Conservation (phyloP, 2,888 invertebrate species). For the Amblyjoppa proteus region DNA sequence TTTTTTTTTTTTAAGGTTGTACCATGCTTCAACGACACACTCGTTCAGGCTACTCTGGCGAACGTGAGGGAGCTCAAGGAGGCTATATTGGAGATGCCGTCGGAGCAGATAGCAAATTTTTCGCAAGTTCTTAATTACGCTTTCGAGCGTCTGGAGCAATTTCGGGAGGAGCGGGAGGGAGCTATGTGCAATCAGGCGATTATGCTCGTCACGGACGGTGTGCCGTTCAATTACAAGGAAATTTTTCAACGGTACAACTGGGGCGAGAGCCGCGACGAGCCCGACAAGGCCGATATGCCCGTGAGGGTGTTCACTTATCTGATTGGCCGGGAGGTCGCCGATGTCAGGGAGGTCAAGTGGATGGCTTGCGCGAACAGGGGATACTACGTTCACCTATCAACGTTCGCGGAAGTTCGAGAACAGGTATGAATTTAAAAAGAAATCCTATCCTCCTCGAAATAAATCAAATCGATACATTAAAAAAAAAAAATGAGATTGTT, state of each 20-base stretch:
- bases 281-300: constrained; percentile 87
- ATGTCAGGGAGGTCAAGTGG: constrained; percentile 97
- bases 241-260: constrained; percentile 97
- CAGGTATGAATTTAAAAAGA: constrained; percentile 87
- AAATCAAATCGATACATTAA: background rate
- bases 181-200: constrained; percentile 96
- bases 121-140: constrained; percentile 95
- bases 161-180: constrained; percentile 88
- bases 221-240: constrained; percentile 96
- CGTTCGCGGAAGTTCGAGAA: constrained; percentile 98
- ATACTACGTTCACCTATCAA: constrained; percentile 98
- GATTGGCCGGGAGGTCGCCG: constrained; percentile 95
- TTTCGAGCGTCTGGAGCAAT: constrained; percentile 93
- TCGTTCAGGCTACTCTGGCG: constrained; percentile 96
- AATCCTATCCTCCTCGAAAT: background rate
- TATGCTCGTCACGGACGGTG: constrained; percentile 99
- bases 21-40: constrained; percentile 94
- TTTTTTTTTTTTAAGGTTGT: constrained; percentile 85
- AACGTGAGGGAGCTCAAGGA: constrained; percentile 94
- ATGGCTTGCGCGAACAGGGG: constrained; percentile 99
- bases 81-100: constrained; percentile 91
- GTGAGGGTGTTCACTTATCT: constrained; percentile 99
- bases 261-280: constrained; percentile 88
- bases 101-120: constrained; percentile 97
- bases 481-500: background rate